Evolutionary conservation across 2,113 vertebrate genomes (phyloP), one percentile per base, ranked within the genome.

Genomic region (Limanda limanda): DNA sequence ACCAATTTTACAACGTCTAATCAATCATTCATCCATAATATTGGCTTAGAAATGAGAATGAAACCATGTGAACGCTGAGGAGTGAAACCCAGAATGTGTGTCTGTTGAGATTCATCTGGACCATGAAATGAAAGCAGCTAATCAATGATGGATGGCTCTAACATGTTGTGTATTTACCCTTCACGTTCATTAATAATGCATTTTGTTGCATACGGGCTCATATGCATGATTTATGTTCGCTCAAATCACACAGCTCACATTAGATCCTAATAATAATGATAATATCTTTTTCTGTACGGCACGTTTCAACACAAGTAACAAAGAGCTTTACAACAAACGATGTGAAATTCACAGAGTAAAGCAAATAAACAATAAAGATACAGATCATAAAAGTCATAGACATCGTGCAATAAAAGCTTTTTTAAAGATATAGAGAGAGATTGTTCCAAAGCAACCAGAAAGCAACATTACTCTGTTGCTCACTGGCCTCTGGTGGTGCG

Each of bases 11-110:
- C 58, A 63, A 54, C 59, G 74, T 82, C 72, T 74, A 66, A 86
- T 86, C 69, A 87, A 86, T 86, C 70, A 65, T 73, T 78, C 61
- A 68, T 78, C 31, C 8, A 31, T 65, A 63, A 73, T 73, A 76
- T 68, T 82, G 48, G 61, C 76, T 78, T 57, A 4, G 21, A 78
- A 86, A 71, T 84, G 18, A 79, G 71, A 69, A 37, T 71, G 13
- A 31, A 87, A 71, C 66, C 68, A 48, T 58, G n/a, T 56, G 60
- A 74, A 77, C 6, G 37, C 18, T 54, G 20, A 14, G 51, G 86
- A 18, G 52, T 69, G 48, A 70, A 85, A 73, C 48, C 59, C 13
- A 40, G n/a, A n/a, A 24, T 77, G 40, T 31, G 64, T 54, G 62
- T 57, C 58, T 51, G 47, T 11, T 5, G 21, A 63, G 72, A 27